Conservation (phyloP, 2,888 invertebrate species). For the Adela reaumurella region DNA sequence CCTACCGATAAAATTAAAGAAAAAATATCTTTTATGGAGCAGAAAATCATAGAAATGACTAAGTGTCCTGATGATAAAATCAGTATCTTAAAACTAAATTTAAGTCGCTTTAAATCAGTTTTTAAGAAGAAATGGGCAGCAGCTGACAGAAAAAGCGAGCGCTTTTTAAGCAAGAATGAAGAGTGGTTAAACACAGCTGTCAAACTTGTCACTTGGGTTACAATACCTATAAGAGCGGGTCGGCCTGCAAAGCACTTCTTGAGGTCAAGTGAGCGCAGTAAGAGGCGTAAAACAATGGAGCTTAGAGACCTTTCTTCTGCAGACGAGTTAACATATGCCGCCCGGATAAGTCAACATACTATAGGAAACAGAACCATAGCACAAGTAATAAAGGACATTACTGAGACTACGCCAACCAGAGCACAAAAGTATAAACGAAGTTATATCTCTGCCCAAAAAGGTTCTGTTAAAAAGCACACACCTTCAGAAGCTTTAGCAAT, state of each 20-base stretch:
- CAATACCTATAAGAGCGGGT: not conserved
- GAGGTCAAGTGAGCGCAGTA: conserved; percentile 5
- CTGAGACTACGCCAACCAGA: conserved; percentile 5
- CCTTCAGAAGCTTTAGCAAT: conserved; percentile 2
- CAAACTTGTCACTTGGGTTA: not conserved
- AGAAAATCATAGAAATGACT: conserved; percentile 1
- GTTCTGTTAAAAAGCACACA: conserved; percentile 1
- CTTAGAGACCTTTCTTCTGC: conserved; percentile 5
- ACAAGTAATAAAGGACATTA: conserved; percentile 4
- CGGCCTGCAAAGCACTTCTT: conserved; percentile 4
- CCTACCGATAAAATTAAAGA: too few species aligned
- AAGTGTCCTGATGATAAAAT: conserved; percentile 3
- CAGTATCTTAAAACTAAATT: not conserved
- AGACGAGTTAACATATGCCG: conserved; percentile 6
- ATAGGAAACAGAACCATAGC: conserved; percentile 2
- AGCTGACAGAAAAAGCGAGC: not conserved
- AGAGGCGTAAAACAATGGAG: conserved; percentile 6
- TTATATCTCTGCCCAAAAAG: conserved; percentile 1
- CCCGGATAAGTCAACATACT: conserved; percentile 3
- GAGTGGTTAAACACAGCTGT: conserved; percentile 1
- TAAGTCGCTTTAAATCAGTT: conserved; percentile 3
- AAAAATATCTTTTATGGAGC: conserved; percentile 2
- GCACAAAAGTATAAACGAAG: conserved; percentile 5
- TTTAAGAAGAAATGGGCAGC: conserved; percentile 4
- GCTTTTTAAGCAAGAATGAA: conserved; percentile 2